Conservation (phyloP, 2,888 invertebrate species). For the Nysson spinosus region DNA sequence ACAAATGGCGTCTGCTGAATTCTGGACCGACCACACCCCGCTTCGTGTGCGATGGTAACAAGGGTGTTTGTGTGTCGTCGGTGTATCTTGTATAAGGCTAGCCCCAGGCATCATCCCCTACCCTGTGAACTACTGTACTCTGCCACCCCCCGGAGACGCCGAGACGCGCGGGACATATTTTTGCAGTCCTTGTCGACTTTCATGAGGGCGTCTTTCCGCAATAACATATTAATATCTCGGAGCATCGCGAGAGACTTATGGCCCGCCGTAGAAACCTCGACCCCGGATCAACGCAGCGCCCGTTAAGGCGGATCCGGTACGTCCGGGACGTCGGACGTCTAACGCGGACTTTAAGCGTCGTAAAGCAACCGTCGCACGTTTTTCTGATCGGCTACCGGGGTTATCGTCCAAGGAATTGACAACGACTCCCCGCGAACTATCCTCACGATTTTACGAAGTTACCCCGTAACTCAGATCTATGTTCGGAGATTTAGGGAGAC, state of each 20-base stretch:
- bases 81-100: conserved; percentile 4
- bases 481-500: too few relatives aligned
- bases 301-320: conserved; percentile 61
- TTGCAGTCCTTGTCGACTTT: conserved; percentile 76
- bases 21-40: conserved; percentile 64
- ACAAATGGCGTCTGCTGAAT: conserved; percentile 78
- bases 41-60: conserved; percentile 50
- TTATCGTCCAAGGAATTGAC: conserved; percentile 51
- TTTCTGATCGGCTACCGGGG: conserved; percentile 9
- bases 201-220: conserved; percentile 77
- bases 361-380: conserved; percentile 74
- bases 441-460: conserved; percentile 31
- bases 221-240: conserved; percentile 77
- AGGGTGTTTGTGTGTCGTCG: conserved; percentile 35
- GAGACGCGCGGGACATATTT: conserved; percentile 73
- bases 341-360: conserved; percentile 63
- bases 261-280: conserved; percentile 62
- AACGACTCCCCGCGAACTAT: conserved; percentile 34
- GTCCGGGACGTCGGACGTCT: conserved; percentile 13
- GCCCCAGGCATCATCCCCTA: conserved; percentile 37
- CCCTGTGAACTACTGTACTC: conserved; percentile 31
- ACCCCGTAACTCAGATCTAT: conserved; percentile 22
- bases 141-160: conserved; percentile 39
- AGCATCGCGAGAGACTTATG: conserved; percentile 69
- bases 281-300: conserved; percentile 66